Conservation (phyloP, 2,113 vertebrate genomes). For the Odobenus rosmarus region DNA sequence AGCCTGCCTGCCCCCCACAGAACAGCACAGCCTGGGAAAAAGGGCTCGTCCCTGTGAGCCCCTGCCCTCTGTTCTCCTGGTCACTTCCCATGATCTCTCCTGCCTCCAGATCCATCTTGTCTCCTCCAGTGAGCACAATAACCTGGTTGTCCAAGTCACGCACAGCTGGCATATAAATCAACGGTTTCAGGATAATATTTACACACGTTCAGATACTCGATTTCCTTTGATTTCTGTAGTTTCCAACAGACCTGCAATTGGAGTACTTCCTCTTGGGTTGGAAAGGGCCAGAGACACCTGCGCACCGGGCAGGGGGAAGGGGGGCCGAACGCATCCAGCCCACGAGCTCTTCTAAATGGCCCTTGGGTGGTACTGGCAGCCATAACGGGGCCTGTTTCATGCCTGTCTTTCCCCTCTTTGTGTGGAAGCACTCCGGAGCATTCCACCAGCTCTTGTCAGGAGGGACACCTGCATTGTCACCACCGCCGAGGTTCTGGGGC, state of each 20-base stretch:
- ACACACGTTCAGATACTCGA: neutral
- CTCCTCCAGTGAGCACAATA: neutral
- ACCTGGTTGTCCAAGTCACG: neutral
- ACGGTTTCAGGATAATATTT: neutral
- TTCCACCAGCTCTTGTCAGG: neutral
- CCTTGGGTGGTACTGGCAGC: neutral
- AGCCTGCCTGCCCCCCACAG: neutral
- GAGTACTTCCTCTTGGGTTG: neutral
- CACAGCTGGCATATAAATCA: neutral
- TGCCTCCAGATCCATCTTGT: neutral
- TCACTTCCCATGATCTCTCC: neutral
- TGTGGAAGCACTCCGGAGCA: neutral
- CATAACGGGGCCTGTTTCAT: fast-evolving
- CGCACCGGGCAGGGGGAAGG: neutral
- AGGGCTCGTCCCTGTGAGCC: neutral
- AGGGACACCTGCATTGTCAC: neutral
- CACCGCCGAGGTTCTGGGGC: neutral
- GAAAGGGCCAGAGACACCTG: neutral
- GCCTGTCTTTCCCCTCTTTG: neutral
- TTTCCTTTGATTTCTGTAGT: neutral
- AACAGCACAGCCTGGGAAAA: neutral
- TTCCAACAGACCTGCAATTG: neutral
- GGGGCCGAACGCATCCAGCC: neutral
- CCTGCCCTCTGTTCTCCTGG: neutral
- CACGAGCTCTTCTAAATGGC: neutral